phyloP scores from a whole-genome alignment of 2,888 invertebrate species.

The Plutella xylostella region DNA sequence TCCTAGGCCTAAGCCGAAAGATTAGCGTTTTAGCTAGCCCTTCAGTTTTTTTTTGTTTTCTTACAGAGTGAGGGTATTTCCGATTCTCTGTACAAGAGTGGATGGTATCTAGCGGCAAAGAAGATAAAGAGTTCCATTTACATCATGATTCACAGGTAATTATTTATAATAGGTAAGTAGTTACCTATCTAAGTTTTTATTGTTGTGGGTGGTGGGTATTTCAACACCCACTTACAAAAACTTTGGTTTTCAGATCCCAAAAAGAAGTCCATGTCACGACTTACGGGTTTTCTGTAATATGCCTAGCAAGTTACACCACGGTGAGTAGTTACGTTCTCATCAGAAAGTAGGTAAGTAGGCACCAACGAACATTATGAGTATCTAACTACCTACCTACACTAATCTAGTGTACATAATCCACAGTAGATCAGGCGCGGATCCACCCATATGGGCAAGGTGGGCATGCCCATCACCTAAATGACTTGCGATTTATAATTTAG shows the following conservation, averaged over 20 bases:
- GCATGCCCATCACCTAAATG: no score
- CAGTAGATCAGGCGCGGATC: no score
- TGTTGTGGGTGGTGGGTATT: background rate
- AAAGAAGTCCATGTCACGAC: slow-evolving; percentile 43
- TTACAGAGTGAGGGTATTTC: slow-evolving; percentile 37
- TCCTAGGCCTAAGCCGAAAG: no score
- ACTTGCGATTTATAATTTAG: no score
- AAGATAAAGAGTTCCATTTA: slow-evolving; percentile 38
- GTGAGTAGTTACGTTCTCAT: no score
- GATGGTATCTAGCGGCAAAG: slow-evolving; percentile 41
- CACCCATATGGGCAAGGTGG: no score
- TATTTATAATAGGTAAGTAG: background rate
- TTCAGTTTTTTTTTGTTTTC: background rate
- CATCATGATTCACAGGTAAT: slow-evolving; percentile 45
- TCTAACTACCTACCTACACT: no score
- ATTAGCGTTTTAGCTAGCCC: no score
- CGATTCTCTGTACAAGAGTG: slow-evolving; percentile 40
- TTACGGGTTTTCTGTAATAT: slow-evolving; percentile 48
- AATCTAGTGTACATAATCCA: no score
- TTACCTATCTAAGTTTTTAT: background rate
- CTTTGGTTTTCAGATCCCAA: slow-evolving; percentile 33
- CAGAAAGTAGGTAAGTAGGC: no score
- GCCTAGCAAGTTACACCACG: slow-evolving; percentile 40
- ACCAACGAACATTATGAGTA: no score
- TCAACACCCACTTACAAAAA: background rate